Percentiles rank a stretch among this genome's conserved stretches.
phyloP scores from a whole-genome alignment of 2,797 vertebrate genomes.

The Echiichthys vipera region DNA sequence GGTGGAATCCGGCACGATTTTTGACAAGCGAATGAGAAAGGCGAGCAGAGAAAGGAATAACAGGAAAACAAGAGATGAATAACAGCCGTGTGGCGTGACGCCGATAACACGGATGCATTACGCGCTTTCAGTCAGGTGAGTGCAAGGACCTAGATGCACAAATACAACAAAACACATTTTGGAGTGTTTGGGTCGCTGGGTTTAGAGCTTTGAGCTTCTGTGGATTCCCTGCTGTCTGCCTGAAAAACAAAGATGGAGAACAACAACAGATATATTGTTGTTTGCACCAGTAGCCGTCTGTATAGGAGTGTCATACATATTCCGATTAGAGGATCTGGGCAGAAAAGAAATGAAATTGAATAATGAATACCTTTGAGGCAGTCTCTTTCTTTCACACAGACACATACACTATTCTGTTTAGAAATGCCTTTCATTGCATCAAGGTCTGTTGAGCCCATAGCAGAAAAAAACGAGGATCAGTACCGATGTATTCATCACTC shows the following conservation, averaged over 20 bases:
- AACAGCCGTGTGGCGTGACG: slow-evolving; percentile 51
- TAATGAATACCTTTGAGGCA: slow-evolving; percentile 76
- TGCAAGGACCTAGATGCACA: slow-evolving; percentile 32
- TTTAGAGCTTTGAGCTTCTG: slow-evolving; percentile 40
- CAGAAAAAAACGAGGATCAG: slow-evolving; percentile 63
- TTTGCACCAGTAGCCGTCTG: slow-evolving; percentile 35
- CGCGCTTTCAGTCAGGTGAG: slow-evolving; percentile 60
- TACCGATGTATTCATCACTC: slow-evolving; percentile 67
- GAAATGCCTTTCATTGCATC: slow-evolving; percentile 68
- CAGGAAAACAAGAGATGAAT: slow-evolving; percentile 51
- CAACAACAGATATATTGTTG: slow-evolving; percentile 59
- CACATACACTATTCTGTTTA: slow-evolving; percentile 72
- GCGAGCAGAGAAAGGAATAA: background rate
- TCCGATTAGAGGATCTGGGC: slow-evolving; percentile 65
- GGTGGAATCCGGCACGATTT: slow-evolving; percentile 17
- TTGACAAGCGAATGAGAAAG: slow-evolving; percentile 27
- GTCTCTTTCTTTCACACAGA: slow-evolving; percentile 50
- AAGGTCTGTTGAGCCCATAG: slow-evolving; percentile 62
- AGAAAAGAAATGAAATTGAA: slow-evolving; percentile 72
- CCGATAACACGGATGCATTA: slow-evolving; percentile 58
- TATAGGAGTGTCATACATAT: slow-evolving; percentile 70
- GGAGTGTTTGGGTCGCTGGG: slow-evolving; percentile 40
- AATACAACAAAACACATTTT: slow-evolving; percentile 45
- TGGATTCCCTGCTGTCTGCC: slow-evolving; percentile 43
- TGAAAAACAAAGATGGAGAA: slow-evolving; percentile 57